These are phyloP conservation scores for Pantherophis vulpinus DNA, from an alignment of 2,797 vertebrate species.

Conservation along the genomic window DNA sequence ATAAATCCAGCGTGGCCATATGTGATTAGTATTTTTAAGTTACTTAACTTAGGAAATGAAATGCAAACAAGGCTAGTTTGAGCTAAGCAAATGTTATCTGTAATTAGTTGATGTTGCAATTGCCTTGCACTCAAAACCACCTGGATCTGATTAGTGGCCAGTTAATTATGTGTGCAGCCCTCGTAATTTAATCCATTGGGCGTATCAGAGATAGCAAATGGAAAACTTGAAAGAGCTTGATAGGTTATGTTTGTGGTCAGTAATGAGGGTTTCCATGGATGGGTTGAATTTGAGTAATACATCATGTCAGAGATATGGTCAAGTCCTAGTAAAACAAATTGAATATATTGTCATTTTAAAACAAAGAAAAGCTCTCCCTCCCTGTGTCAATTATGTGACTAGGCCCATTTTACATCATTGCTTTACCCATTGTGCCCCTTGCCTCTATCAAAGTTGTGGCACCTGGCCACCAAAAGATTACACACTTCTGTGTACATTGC, in stretches of 20 bases:
- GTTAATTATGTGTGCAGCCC: conserved; percentile 31
- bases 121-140: conserved; percentile 38
- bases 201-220: conserved; percentile 27
- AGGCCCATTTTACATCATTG: neutral
- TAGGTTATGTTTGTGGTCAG: neutral
- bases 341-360: neutral
- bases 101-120: conserved; percentile 33
- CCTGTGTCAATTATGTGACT: neutral
- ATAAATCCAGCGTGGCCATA: neutral
- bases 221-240: conserved; percentile 12
- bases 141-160: conserved; percentile 47
- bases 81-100: neutral
- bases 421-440: neutral
- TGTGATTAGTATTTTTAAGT: neutral
- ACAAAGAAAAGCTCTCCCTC: neutral
- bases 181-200: conserved; percentile 38
- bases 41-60: conserved; percentile 24
- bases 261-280: neutral
- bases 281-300: neutral
- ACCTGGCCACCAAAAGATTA: neutral
- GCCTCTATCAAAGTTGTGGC: neutral
- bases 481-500: neutral
- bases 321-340: neutral
- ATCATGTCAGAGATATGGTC: too few relatives aligned
- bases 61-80: conserved; percentile 18